These are phyloP conservation scores for Poecilia latipinna DNA, from an alignment of 2,113 vertebrate species.

Conservation along the genomic window DNA sequence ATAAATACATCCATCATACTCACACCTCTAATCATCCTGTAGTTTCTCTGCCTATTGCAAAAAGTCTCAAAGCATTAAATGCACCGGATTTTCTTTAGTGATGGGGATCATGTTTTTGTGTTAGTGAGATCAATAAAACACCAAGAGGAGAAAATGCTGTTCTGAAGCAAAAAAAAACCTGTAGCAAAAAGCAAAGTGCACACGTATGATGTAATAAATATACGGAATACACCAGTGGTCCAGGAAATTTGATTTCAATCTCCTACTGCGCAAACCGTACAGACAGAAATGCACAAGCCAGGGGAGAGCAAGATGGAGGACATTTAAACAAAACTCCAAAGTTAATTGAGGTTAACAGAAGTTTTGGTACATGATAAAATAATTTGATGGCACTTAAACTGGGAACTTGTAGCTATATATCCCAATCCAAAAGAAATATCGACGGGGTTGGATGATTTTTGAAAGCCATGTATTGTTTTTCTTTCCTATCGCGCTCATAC, in stretches of 20 bases:
- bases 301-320: background rate
- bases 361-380: too few relatives aligned
- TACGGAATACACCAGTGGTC: too few relatives aligned
- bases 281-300: background rate
- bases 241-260: too few relatives aligned
- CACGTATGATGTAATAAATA: background rate
- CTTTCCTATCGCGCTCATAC: too few relatives aligned
- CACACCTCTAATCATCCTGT: constrained; percentile 38
- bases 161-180: background rate
- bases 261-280: background rate
- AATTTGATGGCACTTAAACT: background rate
- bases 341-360: background rate
- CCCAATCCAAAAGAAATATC: background rate
- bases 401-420: background rate
- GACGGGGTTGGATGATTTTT: too few relatives aligned
- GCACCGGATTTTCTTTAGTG: background rate
- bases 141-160: background rate
- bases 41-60: constrained; percentile 42
- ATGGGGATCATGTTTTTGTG: background rate
- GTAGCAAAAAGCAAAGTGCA: background rate
- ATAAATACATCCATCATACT: constrained; percentile 59
- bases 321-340: background rate
- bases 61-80: constrained; percentile 13
- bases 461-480: too few relatives aligned
- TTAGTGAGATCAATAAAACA: background rate